These are phyloP conservation scores for Corythoichthys intestinalis DNA, from an alignment of 2,113 vertebrate species.

Conservation along the genomic window DNA sequence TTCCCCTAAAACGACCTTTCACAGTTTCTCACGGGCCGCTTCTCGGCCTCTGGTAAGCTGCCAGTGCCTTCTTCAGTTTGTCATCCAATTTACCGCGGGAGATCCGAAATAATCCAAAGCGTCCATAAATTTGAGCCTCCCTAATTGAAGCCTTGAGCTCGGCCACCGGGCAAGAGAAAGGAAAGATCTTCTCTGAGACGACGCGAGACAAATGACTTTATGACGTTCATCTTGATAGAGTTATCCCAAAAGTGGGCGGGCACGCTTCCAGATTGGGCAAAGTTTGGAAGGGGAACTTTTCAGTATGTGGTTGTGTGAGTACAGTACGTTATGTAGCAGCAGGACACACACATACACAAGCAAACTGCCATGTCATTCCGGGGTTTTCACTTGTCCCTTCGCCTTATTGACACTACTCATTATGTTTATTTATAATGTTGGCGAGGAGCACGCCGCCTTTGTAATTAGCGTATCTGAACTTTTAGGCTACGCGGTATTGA, in stretches of 20 bases:
- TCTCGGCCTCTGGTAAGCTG: conserved; percentile 23
- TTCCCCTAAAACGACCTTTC: conserved; percentile 54
- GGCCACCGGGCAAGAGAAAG: conserved; percentile 45
- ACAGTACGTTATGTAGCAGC: conserved; percentile 7
- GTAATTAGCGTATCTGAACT: conserved; percentile 68
- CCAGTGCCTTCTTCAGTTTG: conserved; percentile 53
- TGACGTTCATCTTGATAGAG: conserved; percentile 62
- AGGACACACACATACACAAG: conserved; percentile 11
- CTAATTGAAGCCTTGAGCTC: conserved; percentile 59
- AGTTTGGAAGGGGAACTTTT: conserved; percentile 48
- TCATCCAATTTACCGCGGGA: conserved; percentile 53
- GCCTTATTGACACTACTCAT: conserved; percentile 71
- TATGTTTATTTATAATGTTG: conserved; percentile 75
- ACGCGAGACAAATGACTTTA: conserved; percentile 65
- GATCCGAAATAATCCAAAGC: conserved; percentile 64
- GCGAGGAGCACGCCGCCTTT: conserved; percentile 55
- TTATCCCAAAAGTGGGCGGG: conserved; percentile 46
- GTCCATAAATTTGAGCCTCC: conserved; percentile 57
- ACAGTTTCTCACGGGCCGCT: conserved; percentile 63
- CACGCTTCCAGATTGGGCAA: conserved; percentile 25
- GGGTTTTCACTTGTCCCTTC: conserved; percentile 54
- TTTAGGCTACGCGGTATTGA: conserved; percentile 46
- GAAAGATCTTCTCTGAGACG: conserved; percentile 54
- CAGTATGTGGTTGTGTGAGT: conserved; percentile 32
- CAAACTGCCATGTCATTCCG: conserved; percentile 52